Evolutionary conservation across 2,888 invertebrate species (phyloP), one percentile per base, ranked within the genome.

Genomic region (Caenorhabditis doughertyi): DNA sequence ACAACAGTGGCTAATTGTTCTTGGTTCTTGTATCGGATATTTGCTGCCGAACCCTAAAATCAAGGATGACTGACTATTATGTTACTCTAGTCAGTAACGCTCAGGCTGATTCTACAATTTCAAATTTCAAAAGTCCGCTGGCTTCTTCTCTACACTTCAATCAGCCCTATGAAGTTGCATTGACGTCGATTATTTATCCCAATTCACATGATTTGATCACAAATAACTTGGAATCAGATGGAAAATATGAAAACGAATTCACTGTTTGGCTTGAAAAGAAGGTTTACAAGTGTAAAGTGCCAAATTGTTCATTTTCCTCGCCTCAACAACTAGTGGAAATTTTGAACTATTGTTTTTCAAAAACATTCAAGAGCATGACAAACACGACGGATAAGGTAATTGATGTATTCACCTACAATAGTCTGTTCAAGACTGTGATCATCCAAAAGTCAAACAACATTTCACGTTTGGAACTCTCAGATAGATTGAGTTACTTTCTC

Each of bases 1-100:
- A 29, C 39, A 67, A 27, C 35, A 49, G 53, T 72, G 60, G 58
- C 35, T 71, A 0, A n/a, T 16, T 7, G 9, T 71, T 25, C 44
- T 71, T 32, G 56, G 29, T 0, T 44, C 71, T 7, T 58, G 58
- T 58, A 47, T 72, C 11, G 72, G 72, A n/a, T 72, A 72, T 21
- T 23, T 72, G 13, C 49, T 72, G 25, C 72, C 72, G 8, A 60
- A 47, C 32, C 72, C 72, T 3, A 58, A 60, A 42, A 58, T 58
- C 32, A 55, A 44, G 23, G 58, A 56, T 23, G 32, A 42, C 8
- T 23, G 58, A 58, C 18, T 71, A 60, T 21, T 72, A 72, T n/a
- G 23, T 72, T 11, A 72, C 72, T 11, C 47, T 72, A 0, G 51
- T 72, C 11, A 23, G 23, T 13, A 72, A 72, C 35, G 72, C 58